A percentile compares a stretch with the other conserved stretches of the same genome.
Conservation (phyloP, 1,140 invertebrate species). For the Nylanderia fulva region DNA sequence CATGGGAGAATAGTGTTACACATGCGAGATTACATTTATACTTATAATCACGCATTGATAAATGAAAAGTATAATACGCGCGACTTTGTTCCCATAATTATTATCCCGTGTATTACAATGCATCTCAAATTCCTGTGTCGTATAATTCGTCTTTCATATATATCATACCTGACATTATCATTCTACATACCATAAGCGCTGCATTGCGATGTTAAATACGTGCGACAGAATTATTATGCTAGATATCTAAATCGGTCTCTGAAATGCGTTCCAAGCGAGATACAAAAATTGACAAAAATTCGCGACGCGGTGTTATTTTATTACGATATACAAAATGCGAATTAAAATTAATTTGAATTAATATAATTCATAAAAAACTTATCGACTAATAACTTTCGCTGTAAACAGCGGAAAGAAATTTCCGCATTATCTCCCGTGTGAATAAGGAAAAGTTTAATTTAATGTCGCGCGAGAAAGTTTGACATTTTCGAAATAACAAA, state of each 20-base stretch:
- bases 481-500: slow-evolving; percentile 13
- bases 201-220: slow-evolving; percentile 43
- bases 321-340: too few species aligned
- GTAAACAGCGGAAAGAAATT: neutral
- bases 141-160: slow-evolving; percentile 9
- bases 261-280: neutral
- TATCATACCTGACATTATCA: slow-evolving; percentile 25
- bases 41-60: neutral
- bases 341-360: neutral
- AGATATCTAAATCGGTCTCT: neutral
- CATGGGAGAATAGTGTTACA: neutral
- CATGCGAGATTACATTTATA: neutral
- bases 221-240: slow-evolving; percentile 7
- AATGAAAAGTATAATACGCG: slow-evolving; percentile 11
- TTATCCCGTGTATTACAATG: neutral
- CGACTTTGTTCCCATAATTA: slow-evolving; percentile 2
- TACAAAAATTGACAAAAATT: neutral
- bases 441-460: neutral
- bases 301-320: neutral
- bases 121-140: neutral
- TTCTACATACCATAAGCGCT: slow-evolving; percentile 26
- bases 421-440: neutral
- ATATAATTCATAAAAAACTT: neutral
- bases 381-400: neutral
- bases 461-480: neutral